Conservation (phyloP, 2,797 vertebrate genomes). For the Sebastes paucispinis region DNA sequence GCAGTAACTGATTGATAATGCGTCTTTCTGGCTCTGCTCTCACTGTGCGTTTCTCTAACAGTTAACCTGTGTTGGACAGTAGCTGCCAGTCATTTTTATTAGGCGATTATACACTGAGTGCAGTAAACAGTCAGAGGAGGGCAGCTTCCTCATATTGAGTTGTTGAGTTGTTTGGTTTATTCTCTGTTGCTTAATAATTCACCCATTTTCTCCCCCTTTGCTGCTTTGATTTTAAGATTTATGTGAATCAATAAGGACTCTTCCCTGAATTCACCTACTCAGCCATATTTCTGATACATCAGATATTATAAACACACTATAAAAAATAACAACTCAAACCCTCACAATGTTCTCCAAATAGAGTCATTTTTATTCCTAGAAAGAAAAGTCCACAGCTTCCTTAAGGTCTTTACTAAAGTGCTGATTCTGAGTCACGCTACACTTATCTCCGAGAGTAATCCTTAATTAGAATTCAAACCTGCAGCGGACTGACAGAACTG, state of each 20-base stretch:
- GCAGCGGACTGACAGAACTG: slow-evolving; percentile 25
- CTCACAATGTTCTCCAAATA: neutral
- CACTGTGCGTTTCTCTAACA: neutral
- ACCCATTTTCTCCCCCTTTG: neutral
- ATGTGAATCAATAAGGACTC: neutral
- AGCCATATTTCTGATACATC: neutral
- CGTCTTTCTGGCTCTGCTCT: neutral
- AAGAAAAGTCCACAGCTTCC: neutral
- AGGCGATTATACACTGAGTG: neutral
- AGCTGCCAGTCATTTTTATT: slow-evolving; percentile 5
- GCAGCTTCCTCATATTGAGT: neutral
- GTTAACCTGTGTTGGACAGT: neutral
- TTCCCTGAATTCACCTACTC: neutral
- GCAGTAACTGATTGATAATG: slow-evolving; percentile 32
- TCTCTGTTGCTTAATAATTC: neutral
- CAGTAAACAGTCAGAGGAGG: neutral
- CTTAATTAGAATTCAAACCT: slow-evolving; percentile 44
- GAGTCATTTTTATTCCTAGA: neutral
- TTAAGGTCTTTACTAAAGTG: slow-evolving; percentile 1
- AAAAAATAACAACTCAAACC: neutral
- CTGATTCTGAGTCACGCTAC: slow-evolving; percentile 7
- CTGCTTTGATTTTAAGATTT: neutral
- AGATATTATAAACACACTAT: neutral
- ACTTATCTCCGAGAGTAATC: slow-evolving; percentile 17
- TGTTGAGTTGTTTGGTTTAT: neutral